Conservation (phyloP, 2,888 invertebrate species). For the Volucella zonaria region DNA sequence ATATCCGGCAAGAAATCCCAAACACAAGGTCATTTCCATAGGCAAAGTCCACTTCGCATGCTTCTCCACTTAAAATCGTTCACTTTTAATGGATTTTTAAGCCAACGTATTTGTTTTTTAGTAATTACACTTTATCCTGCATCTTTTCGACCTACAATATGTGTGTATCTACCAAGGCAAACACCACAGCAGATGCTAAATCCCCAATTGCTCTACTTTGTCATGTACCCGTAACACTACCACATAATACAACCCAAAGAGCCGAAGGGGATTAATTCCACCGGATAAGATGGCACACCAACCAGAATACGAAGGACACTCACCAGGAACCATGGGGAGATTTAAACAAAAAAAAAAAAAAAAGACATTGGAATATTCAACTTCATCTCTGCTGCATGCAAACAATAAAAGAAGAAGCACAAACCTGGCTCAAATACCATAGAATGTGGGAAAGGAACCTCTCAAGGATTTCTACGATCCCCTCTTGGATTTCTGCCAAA, state of each 20-base stretch:
- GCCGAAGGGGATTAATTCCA: slow-evolving; percentile 47
- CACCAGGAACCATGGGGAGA: neutral
- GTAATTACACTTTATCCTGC: too few relatives aligned
- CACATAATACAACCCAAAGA: slow-evolving; percentile 1
- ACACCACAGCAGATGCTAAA: slow-evolving; percentile 15
- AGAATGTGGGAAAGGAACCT: too few relatives aligned
- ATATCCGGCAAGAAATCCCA: too few relatives aligned
- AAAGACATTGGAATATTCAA: slow-evolving; percentile 27
- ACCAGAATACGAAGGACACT: slow-evolving; percentile 22
- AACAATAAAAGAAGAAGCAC: neutral
- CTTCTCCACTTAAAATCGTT: too few relatives aligned
- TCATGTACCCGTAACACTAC: slow-evolving; percentile 23
- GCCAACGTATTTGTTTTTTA: too few relatives aligned
- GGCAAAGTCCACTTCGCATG: too few relatives aligned
- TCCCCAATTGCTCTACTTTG: slow-evolving; percentile 30
- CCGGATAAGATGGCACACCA: slow-evolving; percentile 26
- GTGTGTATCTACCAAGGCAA: neutral
- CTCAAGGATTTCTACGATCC: too few relatives aligned
- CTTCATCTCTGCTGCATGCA: slow-evolving; percentile 21
- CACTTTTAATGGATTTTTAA: too few relatives aligned
- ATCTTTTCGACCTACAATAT: slow-evolving; percentile 2
- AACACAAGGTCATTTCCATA: too few relatives aligned
- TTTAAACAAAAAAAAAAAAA: slow-evolving; percentile 3
- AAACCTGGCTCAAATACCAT: neutral
- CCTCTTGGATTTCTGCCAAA: too few relatives aligned